Conservation (phyloP, 2,888 invertebrate species). For the Drosophila stalkeri region DNA sequence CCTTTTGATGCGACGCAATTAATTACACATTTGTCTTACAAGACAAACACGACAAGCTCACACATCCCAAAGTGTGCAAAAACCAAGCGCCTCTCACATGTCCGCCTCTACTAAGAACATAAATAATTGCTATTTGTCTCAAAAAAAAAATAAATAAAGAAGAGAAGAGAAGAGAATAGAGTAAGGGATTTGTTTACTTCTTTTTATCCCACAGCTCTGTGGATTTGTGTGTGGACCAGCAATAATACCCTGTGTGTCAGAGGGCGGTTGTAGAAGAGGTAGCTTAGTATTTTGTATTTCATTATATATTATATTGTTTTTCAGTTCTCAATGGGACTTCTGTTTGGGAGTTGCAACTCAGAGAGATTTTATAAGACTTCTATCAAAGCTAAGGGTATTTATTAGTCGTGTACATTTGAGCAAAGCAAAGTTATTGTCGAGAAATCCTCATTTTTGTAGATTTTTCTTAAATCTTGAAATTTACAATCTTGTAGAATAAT, state of each 20-base stretch:
- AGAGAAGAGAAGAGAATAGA: neutral
- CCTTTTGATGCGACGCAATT: slow-evolving; percentile 83
- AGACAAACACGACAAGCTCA: slow-evolving; percentile 76
- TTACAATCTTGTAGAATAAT: too few relatives aligned
- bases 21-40: slow-evolving; percentile 85
- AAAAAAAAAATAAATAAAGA: neutral
- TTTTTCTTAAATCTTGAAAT: too few relatives aligned
- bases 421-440: neutral
- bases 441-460: too few relatives aligned
- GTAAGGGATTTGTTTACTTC: slow-evolving; percentile 1
- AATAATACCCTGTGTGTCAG: slow-evolving; percentile 14
- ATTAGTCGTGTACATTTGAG: neutral
- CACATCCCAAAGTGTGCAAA: slow-evolving; percentile 38
- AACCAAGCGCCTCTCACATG: slow-evolving; percentile 59
- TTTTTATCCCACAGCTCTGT: slow-evolving; percentile 12
- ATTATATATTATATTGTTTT: too few relatives aligned
- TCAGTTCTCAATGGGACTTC: too few relatives aligned
- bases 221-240: slow-evolving; percentile 23
- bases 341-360: too few relatives aligned
- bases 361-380: too few relatives aligned
- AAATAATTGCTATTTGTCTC: slow-evolving; percentile 77
- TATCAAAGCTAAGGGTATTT: neutral
- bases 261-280: neutral
- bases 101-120: slow-evolving; percentile 67
- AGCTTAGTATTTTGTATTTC: too few relatives aligned